Evolutionary conservation across 1,140 invertebrate genomes (phyloP), one percentile per base, ranked within the genome.

Genomic region (Yoshiicerus persimilis): DNA sequence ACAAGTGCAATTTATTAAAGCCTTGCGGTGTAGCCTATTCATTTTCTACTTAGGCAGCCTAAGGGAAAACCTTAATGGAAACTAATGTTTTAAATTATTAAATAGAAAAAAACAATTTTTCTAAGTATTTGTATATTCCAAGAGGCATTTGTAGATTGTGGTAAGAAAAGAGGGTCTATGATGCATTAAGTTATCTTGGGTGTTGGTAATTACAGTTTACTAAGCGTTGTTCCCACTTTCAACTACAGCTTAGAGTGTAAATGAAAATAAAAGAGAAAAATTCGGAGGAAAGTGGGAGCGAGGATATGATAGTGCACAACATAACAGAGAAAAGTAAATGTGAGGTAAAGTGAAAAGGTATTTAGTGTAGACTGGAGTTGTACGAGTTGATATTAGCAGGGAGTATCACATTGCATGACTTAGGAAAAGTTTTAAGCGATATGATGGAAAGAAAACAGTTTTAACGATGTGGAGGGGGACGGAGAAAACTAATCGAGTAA

Each of bases 361-460:
- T 56, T 56, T 56, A 56, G 47, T 16, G 20, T 56, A 56, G n/a
- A n/a, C n/a, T n/a, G n/a, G n/a, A n/a, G n/a, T n/a, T n/a, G n/a
- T 56, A 41, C 9, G 39, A 41, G 10, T 11, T 41, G 9, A 4
- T n/a, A 56, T 56, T 56, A 56, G 20, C 47, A 56, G 1, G n/a
- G 47, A 56, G 47, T 56, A 56, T 56, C 47, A n/a, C n/a, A 56
- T 56, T 70, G 64, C 23, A 70, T 70, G 64, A 27, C 23, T 30
- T 0, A n/a, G 13, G 34, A 38, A 80, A 80, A 13, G 36, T 80
- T 80, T 80, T 80, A 80, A 80, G 75, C 34, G 75, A 80, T 80
- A 80, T 80, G 75, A 80, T 80, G 75, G 75, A 80, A 80, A 80
- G 75, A 80, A 80, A 80, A 80, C 75, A 80, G 27, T 80, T 80